Evolutionary conservation across 2,888 invertebrate genomes (phyloP).

Genomic region (Halictus ligatus): DNA sequence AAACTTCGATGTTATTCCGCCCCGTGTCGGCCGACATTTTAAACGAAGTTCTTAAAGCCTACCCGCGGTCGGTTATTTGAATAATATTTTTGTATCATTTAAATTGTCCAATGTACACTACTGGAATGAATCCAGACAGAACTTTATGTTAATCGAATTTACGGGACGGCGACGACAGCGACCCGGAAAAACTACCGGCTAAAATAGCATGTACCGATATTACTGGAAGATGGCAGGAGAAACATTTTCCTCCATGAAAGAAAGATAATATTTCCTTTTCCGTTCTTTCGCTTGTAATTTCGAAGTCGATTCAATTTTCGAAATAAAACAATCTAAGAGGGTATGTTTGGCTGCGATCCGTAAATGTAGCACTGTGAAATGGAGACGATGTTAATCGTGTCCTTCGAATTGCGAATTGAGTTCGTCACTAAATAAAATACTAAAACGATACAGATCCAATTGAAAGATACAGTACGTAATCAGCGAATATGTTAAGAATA

Average conservation of each 20-base stretch:
- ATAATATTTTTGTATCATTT: neutral
- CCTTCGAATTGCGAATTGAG: neutral
- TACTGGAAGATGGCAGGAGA: neutral
- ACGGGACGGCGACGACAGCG: neutral
- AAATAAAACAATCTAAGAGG: neutral
- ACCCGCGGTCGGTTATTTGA: neutral
- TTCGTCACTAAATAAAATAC: too few species aligned
- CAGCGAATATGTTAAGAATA: too few species aligned
- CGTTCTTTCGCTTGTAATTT: constrained; percentile 7
- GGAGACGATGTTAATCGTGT: neutral
- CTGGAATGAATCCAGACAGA: neutral
- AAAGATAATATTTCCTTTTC: constrained; percentile 4
- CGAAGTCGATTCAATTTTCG: neutral
- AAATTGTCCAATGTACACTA: neutral
- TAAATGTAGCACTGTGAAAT: neutral
- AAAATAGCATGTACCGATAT: constrained; percentile 1
- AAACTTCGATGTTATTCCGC: neutral
- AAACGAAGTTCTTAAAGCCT: neutral
- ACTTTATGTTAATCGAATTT: constrained; percentile 3
- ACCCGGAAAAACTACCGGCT: neutral
- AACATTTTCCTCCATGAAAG: neutral
- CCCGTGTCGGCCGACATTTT: neutral
- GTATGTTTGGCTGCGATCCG: neutral
- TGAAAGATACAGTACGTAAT: too few species aligned
- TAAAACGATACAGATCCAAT: too few species aligned